phyloP scores from a whole-genome alignment of 2,888 invertebrate species.

The Apodemia hepburni region DNA sequence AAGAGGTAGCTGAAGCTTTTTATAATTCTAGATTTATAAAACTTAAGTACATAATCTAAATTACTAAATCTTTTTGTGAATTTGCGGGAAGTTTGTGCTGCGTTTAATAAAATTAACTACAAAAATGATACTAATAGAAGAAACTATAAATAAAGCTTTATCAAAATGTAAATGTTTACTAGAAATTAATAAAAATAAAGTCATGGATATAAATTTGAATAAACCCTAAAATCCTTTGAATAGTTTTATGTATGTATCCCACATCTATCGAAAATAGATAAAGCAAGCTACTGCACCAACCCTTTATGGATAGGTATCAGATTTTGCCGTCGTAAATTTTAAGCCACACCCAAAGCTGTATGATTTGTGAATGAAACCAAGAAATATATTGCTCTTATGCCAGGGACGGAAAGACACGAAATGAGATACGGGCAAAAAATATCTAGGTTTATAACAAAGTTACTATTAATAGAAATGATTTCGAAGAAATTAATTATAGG shows the following conservation, averaged over 20 bases:
- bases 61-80: slow-evolving; percentile 21
- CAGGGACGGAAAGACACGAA: not conserved
- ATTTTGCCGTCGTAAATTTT: not conserved
- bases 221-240: no score
- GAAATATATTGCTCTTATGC: not conserved
- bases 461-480: not conserved
- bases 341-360: not conserved
- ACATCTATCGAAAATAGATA: not conserved
- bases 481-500: no score
- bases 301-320: not conserved
- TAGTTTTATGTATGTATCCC: not conserved
- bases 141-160: not conserved
- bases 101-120: slow-evolving; percentile 8
- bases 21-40: slow-evolving; percentile 40
- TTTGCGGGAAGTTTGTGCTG: slow-evolving; percentile 4
- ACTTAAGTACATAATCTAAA: slow-evolving; percentile 59
- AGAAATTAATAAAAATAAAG: no score
- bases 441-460: not conserved
- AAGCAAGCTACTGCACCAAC: not conserved
- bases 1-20: slow-evolving; percentile 69
- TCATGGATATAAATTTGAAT: not conserved
- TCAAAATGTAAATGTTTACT: no score
- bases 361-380: not conserved
- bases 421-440: not conserved
- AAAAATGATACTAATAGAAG: not conserved